phyloP scores from a whole-genome alignment of 2,113 vertebrate genomes.

The Xiphorhynchus elegans region DNA sequence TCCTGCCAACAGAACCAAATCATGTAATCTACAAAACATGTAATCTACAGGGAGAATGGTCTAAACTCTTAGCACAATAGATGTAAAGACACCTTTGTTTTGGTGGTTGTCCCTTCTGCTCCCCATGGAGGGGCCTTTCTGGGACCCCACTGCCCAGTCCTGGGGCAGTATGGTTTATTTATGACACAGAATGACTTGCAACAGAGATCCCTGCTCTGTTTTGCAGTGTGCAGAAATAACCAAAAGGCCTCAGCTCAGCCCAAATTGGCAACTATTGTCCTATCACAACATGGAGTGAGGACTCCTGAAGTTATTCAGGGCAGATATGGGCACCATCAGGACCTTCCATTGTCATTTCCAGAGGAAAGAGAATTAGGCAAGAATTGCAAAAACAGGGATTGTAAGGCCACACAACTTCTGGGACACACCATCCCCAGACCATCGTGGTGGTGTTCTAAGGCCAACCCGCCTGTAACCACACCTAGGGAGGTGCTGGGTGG shows the following conservation, averaged over 20 bases:
- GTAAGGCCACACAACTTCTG: neutral
- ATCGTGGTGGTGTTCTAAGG: neutral
- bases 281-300: rapidly evolving
- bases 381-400: rapidly evolving
- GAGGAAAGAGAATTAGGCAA: neutral
- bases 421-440: neutral
- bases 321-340: neutral
- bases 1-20: neutral
- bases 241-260: neutral
- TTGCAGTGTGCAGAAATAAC: neutral
- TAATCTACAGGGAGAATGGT: too few relatives aligned
- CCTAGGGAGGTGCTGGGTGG: neutral
- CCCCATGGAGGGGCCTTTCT: neutral
- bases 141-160: rapidly evolving
- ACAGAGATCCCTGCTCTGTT: neutral
- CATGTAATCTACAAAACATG: too few relatives aligned
- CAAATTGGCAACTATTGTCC: neutral
- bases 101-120: rapidly evolving
- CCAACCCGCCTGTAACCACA: neutral
- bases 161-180: neutral
- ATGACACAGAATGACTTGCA: neutral
- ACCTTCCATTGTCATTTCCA: neutral
- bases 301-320: neutral
- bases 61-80: rapidly evolving
- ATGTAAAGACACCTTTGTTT: rapidly evolving